Percentiles rank a stretch among this genome's conserved stretches.
Evolutionary conservation across 2,888 invertebrate genomes (phyloP).

Genomic region (Drosophila robusta): DNA sequence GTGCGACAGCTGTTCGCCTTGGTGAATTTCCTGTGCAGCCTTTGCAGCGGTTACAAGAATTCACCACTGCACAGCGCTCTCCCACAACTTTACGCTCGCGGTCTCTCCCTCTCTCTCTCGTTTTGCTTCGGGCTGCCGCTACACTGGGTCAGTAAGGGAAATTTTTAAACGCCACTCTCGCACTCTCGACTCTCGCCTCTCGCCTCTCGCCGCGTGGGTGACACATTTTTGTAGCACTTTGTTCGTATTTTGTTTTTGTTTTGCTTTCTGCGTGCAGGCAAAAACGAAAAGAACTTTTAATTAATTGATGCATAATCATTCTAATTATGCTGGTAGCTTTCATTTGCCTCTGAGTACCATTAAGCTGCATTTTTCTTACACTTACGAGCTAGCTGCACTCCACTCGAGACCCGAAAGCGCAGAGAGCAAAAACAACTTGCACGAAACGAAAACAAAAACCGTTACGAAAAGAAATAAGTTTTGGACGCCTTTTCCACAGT

Average conservation of each 20-base stretch:
- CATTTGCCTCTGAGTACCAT: conserved; percentile 40
- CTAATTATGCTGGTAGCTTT: conserved; percentile 52
- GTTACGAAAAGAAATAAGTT: neutral
- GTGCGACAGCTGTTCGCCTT: conserved; percentile 65
- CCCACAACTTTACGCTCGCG: conserved; percentile 15
- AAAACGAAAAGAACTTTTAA: conserved; percentile 66
- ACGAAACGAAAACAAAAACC: neutral
- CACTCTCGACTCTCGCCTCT: conserved; percentile 12
- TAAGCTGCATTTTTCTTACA: conserved; percentile 22
- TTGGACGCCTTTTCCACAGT: conserved; percentile 13
- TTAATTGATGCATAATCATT: conserved; percentile 73
- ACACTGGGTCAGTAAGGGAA: conserved; percentile 72
- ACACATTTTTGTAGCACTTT: conserved; percentile 62
- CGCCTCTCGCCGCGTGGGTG: conserved; percentile 57
- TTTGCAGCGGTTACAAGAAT: conserved; percentile 52
- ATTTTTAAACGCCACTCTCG: conserved; percentile 44
- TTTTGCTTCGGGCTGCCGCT: conserved; percentile 31
- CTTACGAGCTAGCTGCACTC: conserved; percentile 5
- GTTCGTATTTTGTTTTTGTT: conserved; percentile 28
- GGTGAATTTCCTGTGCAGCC: conserved; percentile 54
- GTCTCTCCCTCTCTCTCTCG: conserved; percentile 5
- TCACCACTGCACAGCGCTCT: conserved; percentile 54
- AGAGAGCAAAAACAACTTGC: conserved; percentile 1
- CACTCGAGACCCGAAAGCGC: conserved; percentile 2
- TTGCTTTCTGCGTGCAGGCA: conserved; percentile 15